Evolutionary conservation across 2,888 invertebrate genomes (phyloP), one percentile per base, ranked within the genome.

Genomic region (Allacma fusca): DNA sequence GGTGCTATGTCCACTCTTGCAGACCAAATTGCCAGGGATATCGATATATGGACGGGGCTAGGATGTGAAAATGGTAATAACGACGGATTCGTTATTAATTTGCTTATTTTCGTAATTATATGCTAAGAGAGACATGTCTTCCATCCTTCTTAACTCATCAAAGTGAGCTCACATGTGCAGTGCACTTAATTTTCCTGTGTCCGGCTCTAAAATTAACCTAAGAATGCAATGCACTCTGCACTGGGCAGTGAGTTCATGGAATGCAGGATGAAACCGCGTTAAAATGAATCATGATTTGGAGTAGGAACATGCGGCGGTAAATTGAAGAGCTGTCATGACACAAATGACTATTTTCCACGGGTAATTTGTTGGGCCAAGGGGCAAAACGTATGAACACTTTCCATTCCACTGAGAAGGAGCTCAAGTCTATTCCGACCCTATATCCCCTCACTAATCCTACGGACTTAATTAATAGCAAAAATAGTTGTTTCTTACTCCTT

Each of bases 401-500:
- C 34, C 34, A 34, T 34, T 34, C 34, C 34, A 34, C 9, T 34
- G 9, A 34, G 9, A 34, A 9, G 9, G 34, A 34, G 34, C 34
- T 7, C 4, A 34, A 34, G 34, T 7, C 5, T 9, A 34, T 34
- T 34, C 34, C 13, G 13, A 19, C 59, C 59, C n/a, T 23, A 23
- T 12, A 62, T 62, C 21, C 62, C 24, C 23, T 59, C 62, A 65
- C 26, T 64, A 16, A 64, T 26, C 64, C 64, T 67, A n/a, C 34
- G 34, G 34, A 67, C 67, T 67, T 67, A 67, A 67, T 67, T 67
- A 67, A 67, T 67, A 28, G 67, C 67, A 67, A 67, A 67, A 50
- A 50, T 50, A 50, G n/a, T n/a, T 50, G 50, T 50, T 13, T 1
- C 16, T 50, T 16, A 2, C 19, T 50, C n/a, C 19, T 50, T 50